phyloP scores from a whole-genome alignment of 2,113 vertebrate genomes.

The Eulacestoma nigropectus region DNA sequence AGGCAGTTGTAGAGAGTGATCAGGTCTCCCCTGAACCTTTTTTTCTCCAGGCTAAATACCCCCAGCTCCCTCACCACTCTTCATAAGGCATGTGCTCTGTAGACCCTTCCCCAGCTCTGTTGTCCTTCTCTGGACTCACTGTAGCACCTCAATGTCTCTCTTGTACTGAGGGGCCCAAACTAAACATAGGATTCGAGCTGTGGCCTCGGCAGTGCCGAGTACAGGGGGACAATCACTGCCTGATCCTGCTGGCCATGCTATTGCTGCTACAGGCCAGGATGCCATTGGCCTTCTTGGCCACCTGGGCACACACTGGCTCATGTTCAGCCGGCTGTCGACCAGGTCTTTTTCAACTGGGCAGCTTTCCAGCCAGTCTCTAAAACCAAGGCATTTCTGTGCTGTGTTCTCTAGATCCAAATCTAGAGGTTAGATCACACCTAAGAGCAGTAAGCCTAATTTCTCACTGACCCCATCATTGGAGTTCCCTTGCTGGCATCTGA shows the following conservation, averaged over 20 bases:
- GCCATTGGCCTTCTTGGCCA: background rate
- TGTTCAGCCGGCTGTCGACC: rapidly evolving
- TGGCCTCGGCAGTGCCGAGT: rapidly evolving
- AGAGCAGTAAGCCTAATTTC: background rate
- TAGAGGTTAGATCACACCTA: background rate
- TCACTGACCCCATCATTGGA: background rate
- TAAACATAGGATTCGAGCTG: rapidly evolving
- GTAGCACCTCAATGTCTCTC: background rate
- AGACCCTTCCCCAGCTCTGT: rapidly evolving
- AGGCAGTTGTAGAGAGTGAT: background rate
- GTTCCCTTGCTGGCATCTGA: background rate
- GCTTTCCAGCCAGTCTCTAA: background rate
- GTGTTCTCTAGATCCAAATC: background rate
- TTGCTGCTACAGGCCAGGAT: background rate
- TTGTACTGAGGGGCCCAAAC: background rate
- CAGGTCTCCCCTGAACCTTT: background rate
- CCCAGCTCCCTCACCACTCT: background rate
- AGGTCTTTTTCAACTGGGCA: background rate
- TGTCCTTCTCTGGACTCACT: rapidly evolving
- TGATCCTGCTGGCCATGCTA: rapidly evolving
- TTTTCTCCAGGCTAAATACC: background rate
- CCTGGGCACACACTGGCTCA: background rate
- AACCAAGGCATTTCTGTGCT: background rate
- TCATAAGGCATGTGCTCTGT: background rate
- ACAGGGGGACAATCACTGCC: background rate